Evolutionary conservation across 2,888 invertebrate species (phyloP), one percentile per base, ranked within the genome.

Genomic region (Tortrix viridana): DNA sequence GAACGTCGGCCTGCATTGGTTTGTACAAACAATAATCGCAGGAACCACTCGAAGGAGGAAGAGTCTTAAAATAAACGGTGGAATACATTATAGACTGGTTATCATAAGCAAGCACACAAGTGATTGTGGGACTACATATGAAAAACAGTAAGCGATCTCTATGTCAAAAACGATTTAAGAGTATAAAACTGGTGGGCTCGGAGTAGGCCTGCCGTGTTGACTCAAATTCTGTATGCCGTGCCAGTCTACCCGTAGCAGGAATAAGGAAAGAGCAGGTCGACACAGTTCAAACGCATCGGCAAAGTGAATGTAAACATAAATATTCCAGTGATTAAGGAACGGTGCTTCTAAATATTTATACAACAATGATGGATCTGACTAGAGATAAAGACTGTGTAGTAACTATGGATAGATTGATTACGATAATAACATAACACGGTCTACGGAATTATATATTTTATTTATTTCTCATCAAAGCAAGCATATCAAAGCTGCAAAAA

Each of bases 1-100:
- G 56, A 56, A 55, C 61, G 38, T 53, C 9, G 32, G 37, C 47
- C 53, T 54, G 47, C 19, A 53, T 54, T 58, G 20, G 43, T 61
- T 66, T 71, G 71, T 71, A 74, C 68, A 71, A 69, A 70, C 67
- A 72, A 59, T 61, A 65, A 67, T 62, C 65, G 61, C 56, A 69
- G 59, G 56, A 65, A 58, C 65, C 64, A 67, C 69, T 68, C 64
- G 67, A 70, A 60, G 55, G 46, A 60, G 55, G 46, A 64, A 60
- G 65, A 64, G 61, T 65, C 67, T 66, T 66, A 63, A 67, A 67
- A 71, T 69, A 70, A 75, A 73, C 74, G 67, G 58, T 49, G 57
- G 62, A 69, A 69, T 53, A 59, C 59, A 60, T 62, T 58, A 62
- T 53, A 59, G 61, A 48, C 52, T 57, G 60, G 20, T 64, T 63